phyloP scores from a whole-genome alignment of 2,797 vertebrate species.

The Scolopax rusticola region DNA sequence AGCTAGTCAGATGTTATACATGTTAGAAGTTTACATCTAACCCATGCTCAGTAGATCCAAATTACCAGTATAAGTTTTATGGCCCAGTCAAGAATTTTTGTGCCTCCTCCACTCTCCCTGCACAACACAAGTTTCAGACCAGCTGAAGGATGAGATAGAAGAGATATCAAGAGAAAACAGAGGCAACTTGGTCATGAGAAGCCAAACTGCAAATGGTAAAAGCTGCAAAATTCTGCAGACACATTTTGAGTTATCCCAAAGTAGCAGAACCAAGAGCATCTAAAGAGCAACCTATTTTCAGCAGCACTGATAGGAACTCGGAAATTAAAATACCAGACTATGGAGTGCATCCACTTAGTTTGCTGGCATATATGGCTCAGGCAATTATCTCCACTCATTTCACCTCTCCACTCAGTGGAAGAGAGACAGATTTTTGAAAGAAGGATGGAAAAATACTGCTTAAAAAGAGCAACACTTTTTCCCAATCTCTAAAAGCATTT shows the following conservation, averaged over 20 bases:
- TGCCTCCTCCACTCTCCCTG: not conserved
- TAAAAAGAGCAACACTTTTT: not conserved
- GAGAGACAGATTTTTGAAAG: not conserved
- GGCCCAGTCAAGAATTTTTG: not conserved
- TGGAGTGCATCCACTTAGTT: not conserved
- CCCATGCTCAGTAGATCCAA: not conserved
- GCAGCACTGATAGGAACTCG: not conserved
- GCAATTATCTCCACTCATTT: slow-evolving; percentile 5
- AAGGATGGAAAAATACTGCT: not conserved
- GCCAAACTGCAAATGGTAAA: not conserved
- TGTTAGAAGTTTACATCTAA: not conserved
- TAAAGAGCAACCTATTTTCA: not conserved
- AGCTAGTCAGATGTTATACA: not conserved
- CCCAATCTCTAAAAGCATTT: not conserved
- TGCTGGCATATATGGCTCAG: not conserved
- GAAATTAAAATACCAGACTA: not conserved
- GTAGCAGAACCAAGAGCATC: not conserved
- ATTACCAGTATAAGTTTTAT: not conserved
- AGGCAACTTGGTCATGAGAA: not conserved
- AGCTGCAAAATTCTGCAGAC: not conserved
- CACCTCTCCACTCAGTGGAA: not conserved
- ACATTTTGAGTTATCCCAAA: not conserved
- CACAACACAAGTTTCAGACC: not conserved
- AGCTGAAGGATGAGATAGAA: not conserved
- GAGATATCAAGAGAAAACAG: not conserved